Conservation (phyloP, 1,140 invertebrate species). For the Ylistrum balloti region DNA sequence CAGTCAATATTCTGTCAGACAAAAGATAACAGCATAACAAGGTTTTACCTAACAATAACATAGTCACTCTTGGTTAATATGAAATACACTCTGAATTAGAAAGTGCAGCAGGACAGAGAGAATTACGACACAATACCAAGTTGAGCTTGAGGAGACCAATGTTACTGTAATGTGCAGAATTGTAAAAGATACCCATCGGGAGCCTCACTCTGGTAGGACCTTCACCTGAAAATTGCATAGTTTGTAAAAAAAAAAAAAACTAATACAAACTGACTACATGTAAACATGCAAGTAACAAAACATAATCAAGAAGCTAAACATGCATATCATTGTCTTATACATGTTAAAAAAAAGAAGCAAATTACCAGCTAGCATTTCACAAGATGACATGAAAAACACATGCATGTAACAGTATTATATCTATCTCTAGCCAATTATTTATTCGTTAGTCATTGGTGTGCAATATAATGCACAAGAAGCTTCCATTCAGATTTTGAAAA, state of each 20-base stretch:
- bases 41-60: neutral
- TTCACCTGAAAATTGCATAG: constrained; percentile 34
- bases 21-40: too few species aligned
- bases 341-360: neutral
- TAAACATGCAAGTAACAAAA: neutral
- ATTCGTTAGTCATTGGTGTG: neutral
- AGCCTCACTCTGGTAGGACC: neutral
- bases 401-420: neutral
- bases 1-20: too few species aligned
- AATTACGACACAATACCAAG: neutral
- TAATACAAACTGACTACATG: neutral
- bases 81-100: constrained; percentile 6
- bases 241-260: constrained; percentile 27
- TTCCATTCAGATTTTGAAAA: neutral
- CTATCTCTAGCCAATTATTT: neutral
- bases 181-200: neutral
- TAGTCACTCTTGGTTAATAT: neutral
- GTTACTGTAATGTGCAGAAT: neutral
- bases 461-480: too few species aligned
- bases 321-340: neutral
- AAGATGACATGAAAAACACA: neutral
- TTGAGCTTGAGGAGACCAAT: neutral
- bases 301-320: neutral
- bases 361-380: neutral
- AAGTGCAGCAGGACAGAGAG: neutral